These are phyloP conservation scores for Leuciscus idus DNA, from an alignment of 2,113 vertebrate genomes.

Conservation along the genomic window DNA sequence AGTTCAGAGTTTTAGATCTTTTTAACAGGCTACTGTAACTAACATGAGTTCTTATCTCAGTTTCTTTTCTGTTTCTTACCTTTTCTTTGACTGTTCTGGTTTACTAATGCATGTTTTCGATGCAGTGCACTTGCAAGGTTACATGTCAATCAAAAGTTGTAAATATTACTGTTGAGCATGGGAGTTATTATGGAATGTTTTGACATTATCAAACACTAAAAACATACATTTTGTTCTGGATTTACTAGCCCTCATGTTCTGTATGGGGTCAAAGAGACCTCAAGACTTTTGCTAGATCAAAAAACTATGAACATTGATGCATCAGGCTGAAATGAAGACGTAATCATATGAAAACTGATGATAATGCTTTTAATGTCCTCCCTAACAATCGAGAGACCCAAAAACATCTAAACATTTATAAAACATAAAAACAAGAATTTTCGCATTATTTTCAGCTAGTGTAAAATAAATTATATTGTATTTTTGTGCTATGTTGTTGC, in stretches of 20 bases:
- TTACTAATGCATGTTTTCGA: conserved; percentile 31
- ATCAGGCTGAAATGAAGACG: not conserved
- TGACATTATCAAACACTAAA: not conserved
- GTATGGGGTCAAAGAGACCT: not conserved
- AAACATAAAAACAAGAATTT: not conserved
- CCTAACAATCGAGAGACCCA: not conserved
- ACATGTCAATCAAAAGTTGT: not conserved
- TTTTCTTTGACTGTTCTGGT: conserved; percentile 9
- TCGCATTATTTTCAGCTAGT: not conserved
- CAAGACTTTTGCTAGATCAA: not conserved
- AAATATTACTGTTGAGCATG: not conserved
- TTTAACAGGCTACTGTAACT: conserved; percentile 16
- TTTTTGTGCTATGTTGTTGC: no score
- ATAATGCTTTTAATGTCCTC: not conserved
- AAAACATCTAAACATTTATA: not conserved
- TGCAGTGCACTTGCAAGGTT: not conserved
- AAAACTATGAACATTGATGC: not conserved
- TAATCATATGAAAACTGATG: not conserved
- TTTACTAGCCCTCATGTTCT: not conserved
- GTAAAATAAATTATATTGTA: no score
- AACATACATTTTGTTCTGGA: not conserved
- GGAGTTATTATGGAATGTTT: not conserved
- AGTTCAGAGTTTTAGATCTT: not conserved
- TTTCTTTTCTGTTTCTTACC: conserved; percentile 11
- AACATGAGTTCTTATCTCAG: conserved; percentile 2